These are phyloP conservation scores for Ischnura elegans DNA, from an alignment of 2,888 invertebrate genomes.

Conservation along the genomic window DNA sequence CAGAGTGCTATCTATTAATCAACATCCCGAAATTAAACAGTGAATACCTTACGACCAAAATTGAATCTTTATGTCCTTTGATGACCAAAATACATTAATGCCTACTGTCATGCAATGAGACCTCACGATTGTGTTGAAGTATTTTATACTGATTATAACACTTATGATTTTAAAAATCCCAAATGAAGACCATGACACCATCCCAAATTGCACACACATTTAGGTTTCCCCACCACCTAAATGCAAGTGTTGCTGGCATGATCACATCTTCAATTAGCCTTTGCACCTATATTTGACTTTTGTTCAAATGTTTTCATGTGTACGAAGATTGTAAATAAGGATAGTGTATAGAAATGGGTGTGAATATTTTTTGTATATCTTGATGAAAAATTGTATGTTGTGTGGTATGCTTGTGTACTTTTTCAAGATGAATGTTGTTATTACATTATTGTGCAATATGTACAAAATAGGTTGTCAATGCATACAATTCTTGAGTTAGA, in stretches of 20 bases:
- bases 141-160: background rate
- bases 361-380: constrained; percentile 67
- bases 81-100: constrained; percentile 29
- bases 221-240: constrained; percentile 41
- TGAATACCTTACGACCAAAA: constrained; percentile 47
- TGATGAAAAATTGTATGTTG: constrained; percentile 58
- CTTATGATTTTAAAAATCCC: constrained; percentile 28
- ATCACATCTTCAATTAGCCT: constrained; percentile 56
- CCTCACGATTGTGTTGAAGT: background rate
- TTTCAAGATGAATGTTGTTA: constrained; percentile 67
- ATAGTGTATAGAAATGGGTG: constrained; percentile 64
- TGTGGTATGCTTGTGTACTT: constrained; percentile 65
- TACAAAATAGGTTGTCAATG: constrained; percentile 65
- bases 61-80: background rate
- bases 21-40: background rate
- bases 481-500: constrained; percentile 63
- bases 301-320: constrained; percentile 60
- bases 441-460: constrained; percentile 64
- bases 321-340: constrained; percentile 59
- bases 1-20: background rate
- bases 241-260: constrained; percentile 44
- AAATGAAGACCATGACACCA: constrained; percentile 51
- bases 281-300: constrained; percentile 54
- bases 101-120: constrained; percentile 51
- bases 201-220: constrained; percentile 29